Base-by-base conservation (phyloP, 2,113 vertebrate species). In the Alosa alosa region DNA sequence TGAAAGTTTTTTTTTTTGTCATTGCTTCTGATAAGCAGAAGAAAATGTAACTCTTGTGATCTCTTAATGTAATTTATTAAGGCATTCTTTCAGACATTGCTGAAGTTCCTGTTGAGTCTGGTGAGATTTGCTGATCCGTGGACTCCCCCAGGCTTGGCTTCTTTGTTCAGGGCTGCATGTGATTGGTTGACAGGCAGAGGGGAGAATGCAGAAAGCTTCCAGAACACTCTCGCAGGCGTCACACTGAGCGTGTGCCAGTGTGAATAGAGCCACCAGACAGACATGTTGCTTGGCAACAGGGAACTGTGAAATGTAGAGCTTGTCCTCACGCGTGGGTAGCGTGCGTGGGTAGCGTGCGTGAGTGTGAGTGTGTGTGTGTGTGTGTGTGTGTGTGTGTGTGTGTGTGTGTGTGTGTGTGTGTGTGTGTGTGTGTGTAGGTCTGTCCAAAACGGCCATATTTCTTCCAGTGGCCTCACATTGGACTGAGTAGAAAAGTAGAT, bases 221-320 rank as follows among this genome's bases (percentile, higher is more conserved):
- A n/a, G 81, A 64, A n/a, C 60, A 39, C 39, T 13, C 45, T 52
- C 39, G 44, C 25, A 90, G 82, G 49, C 44, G 83, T 83, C 60
- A 41, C 81, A 86, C 83, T 22, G 57, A 75, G 57, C 22, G 41
- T 25, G 82, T 55, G 84, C 87, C 84, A 88, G 83, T 22, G 64
- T 86, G 44, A 81, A 50, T 46, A 20, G 60, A 83, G 83, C 84
- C 50, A 39, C 90, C 82, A 88, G 84, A 86, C 83, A 88, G 84
- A 86, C 85, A 84, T 7, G 93, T 95, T 94, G 92, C 94, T 89
- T 90, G 88, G 94, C 91, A 87, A 95, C 93, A 39, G 86, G 85
- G 90, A 90, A 88, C 88, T 89, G 88, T 87, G 91, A 90, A 89
- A 89, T 88, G 93, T 88, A 90, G 91, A 92, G 92, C 91, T 92